These are phyloP conservation scores for Garrulus glandarius DNA, from an alignment of 2,797 vertebrate genomes.

Conservation along the genomic window DNA sequence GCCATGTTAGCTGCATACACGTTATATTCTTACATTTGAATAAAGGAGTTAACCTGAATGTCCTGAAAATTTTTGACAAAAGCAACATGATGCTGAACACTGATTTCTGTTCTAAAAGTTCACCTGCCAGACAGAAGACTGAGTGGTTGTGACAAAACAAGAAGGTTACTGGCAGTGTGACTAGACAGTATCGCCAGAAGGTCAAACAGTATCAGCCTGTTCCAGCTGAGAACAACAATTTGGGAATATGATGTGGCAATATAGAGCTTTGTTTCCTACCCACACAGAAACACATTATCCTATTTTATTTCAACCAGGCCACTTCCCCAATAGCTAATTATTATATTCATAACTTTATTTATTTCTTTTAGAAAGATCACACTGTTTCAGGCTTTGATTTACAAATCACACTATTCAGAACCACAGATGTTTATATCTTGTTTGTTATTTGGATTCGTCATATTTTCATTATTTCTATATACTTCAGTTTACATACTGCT, in stretches of 20 bases:
- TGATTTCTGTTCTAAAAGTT: background rate
- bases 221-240: slow-evolving; percentile 39
- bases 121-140: background rate
- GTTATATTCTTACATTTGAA: background rate
- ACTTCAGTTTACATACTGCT: background rate
- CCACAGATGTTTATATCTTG: background rate
- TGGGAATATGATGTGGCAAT: background rate
- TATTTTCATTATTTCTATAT: background rate
- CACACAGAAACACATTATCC: background rate
- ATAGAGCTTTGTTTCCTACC: background rate
- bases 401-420: background rate
- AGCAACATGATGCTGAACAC: background rate
- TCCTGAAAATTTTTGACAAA: background rate
- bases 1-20: background rate
- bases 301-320: background rate
- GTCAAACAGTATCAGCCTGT: slow-evolving; percentile 14
- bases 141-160: background rate
- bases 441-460: background rate
- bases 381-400: background rate
- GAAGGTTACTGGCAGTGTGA: background rate
- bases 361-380: background rate
- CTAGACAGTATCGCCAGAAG: slow-evolving; percentile 14
- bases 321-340: background rate
- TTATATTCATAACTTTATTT: background rate
- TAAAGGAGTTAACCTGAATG: background rate